A percentile compares a stretch with the other conserved stretches of the same genome.
These are phyloP conservation scores for Gryllus longicercus DNA, from an alignment of 2,888 invertebrate genomes.

Conservation along the genomic window DNA sequence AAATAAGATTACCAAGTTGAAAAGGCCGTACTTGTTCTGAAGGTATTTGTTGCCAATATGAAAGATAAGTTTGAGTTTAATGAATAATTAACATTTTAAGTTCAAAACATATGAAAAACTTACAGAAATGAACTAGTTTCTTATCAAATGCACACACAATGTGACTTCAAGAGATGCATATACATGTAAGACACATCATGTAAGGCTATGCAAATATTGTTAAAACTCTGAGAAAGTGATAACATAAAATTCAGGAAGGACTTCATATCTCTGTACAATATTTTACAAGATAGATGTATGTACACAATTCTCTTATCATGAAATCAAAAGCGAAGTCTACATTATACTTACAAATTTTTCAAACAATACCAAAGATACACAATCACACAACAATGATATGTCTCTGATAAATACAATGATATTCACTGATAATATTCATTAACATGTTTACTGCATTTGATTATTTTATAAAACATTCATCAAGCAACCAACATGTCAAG, in stretches of 20 bases:
- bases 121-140: too few species aligned
- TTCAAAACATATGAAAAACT: too few species aligned
- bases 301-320: conserved; percentile 22
- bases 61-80: too few species aligned
- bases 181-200: too few species aligned
- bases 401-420: conserved; percentile 21
- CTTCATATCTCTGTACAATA: conserved; percentile 22
- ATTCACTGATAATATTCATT: conserved; percentile 3
- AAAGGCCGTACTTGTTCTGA: too few species aligned
- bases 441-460: conserved; percentile 11
- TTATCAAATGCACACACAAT: too few species aligned
- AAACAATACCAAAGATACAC: conserved; percentile 31
- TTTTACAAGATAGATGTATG: conserved; percentile 25
- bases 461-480: conserved; percentile 19
- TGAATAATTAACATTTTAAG: too few species aligned
- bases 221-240: too few species aligned
- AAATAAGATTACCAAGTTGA: too few species aligned
- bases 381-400: conserved; percentile 34
- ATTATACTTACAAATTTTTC: conserved; percentile 25
- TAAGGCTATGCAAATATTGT: too few species aligned
- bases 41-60: too few species aligned
- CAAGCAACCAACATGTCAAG: background rate
- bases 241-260: background rate
- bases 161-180: too few species aligned
- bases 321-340: conserved; percentile 18